Evolutionary conservation across 2,888 invertebrate genomes (phyloP).

Genomic region (Augiades crinisus): DNA sequence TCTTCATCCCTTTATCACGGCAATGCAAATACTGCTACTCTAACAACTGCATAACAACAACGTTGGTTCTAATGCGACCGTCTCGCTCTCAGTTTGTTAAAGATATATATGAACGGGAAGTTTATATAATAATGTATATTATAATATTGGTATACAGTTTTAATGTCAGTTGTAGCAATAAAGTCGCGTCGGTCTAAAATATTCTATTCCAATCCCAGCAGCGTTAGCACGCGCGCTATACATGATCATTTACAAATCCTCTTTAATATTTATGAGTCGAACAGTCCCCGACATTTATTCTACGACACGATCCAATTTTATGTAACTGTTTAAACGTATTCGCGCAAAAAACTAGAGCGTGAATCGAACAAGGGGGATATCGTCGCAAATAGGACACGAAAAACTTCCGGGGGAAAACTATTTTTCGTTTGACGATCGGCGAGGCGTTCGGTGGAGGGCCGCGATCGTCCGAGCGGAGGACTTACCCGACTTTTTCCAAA

Average conservation of each 20-base stretch:
- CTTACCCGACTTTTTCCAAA: constrained; percentile 42
- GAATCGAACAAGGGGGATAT: constrained; percentile 17
- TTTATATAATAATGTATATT: no score
- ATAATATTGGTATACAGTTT: no score
- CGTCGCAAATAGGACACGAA: constrained; percentile 31
- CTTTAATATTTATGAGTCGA: constrained; percentile 27
- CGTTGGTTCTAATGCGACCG: no score
- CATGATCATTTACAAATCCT: constrained; percentile 24
- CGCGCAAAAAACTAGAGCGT: constrained; percentile 41
- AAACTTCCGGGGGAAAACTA: constrained; percentile 40
- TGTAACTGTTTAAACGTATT: constrained; percentile 32
- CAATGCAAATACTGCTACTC: no score
- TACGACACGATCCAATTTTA: constrained; percentile 54
- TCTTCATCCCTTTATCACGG: no score
- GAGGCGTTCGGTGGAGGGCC: constrained; percentile 20
- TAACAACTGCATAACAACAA: no score
- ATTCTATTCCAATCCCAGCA: constrained; percentile 11
- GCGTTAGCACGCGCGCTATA: constrained; percentile 15
- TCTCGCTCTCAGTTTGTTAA: no score
- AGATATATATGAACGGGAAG: no score
- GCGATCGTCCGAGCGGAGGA: constrained; percentile 27
- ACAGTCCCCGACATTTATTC: constrained; percentile 26
- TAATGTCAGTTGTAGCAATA: no score
- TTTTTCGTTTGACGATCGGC: constrained; percentile 40
- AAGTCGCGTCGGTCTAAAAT: background rate